A percentile compares a stretch with the other conserved stretches of the same genome.
Conservation (phyloP, 1,140 invertebrate genomes). For the Drosophila kohkoa region DNA sequence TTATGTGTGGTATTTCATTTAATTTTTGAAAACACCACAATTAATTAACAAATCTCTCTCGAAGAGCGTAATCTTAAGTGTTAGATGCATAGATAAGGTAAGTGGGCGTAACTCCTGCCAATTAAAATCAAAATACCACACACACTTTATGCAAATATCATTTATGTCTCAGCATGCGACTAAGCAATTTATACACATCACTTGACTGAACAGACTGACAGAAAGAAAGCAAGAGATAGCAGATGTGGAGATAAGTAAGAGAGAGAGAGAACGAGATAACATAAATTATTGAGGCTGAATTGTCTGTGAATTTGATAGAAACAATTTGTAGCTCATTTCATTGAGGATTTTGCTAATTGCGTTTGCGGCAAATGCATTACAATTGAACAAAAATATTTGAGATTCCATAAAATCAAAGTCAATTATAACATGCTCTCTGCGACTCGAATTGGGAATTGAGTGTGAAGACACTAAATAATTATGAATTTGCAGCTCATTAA, state of each 20-base stretch:
- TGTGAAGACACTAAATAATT: conserved; percentile 21
- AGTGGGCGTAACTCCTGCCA: background rate
- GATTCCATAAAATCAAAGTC: conserved; percentile 15
- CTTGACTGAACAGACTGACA: background rate
- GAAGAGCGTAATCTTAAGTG: background rate
- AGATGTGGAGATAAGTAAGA: background rate
- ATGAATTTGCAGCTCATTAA: conserved; percentile 38
- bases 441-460: background rate
- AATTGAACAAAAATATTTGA: conserved; percentile 7
- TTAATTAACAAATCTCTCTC: no score
- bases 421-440: background rate
- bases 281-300: conserved; percentile 28
- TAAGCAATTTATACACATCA: conserved; percentile 24
- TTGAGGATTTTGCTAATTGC: conserved; percentile 28
- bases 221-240: background rate
- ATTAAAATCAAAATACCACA: conserved; percentile 31
- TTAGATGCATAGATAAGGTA: background rate
- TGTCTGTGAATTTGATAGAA: conserved; percentile 27
- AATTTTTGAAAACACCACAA: no score
- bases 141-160: conserved; percentile 24
- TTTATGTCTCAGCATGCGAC: conserved; percentile 6
- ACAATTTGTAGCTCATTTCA: conserved; percentile 40
- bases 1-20: no score
- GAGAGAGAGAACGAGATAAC: background rate
- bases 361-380: conserved; percentile 28